Evolutionary conservation across 2,888 invertebrate genomes (phyloP).

Genomic region (Elmis aenea): DNA sequence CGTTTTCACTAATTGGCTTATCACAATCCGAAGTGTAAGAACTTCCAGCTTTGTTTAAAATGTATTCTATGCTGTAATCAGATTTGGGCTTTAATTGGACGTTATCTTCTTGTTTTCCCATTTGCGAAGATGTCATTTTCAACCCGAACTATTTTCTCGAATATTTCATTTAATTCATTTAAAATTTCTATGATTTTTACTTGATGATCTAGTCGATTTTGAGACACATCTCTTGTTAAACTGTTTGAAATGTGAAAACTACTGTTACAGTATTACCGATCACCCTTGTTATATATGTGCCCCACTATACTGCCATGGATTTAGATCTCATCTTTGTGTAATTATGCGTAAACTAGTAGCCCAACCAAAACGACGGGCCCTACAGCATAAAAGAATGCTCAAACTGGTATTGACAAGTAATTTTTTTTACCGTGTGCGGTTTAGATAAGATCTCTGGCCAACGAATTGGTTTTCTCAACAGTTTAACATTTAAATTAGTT

Average conservation of each 20-base stretch:
- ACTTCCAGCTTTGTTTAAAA: constrained; percentile 52
- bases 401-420: too few relatives aligned
- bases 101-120: constrained; percentile 11
- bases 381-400: too few relatives aligned
- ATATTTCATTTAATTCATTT: too few relatives aligned
- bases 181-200: too few relatives aligned
- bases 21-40: constrained; percentile 9
- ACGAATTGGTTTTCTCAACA: too few relatives aligned
- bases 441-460: too few relatives aligned
- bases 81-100: constrained; percentile 23
- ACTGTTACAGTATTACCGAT: constrained; percentile 18
- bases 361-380: background rate
- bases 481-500: too few relatives aligned
- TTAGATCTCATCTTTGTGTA: constrained; percentile 38
- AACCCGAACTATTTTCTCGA: constrained; percentile 6
- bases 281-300: constrained; percentile 31
- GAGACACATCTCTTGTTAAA: constrained; percentile 1
- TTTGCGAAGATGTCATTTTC: constrained; percentile 20
- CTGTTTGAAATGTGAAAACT: constrained; percentile 15
- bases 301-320: constrained; percentile 27
- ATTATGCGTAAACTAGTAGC: constrained; percentile 39
- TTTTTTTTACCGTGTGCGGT: too few relatives aligned
- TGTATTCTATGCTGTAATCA: constrained; percentile 60
- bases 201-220: background rate
- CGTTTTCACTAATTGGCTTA: constrained; percentile 5